These are phyloP conservation scores for Tursiops truncatus DNA, from an alignment of 2,113 vertebrate genomes.

Conservation along the genomic window DNA sequence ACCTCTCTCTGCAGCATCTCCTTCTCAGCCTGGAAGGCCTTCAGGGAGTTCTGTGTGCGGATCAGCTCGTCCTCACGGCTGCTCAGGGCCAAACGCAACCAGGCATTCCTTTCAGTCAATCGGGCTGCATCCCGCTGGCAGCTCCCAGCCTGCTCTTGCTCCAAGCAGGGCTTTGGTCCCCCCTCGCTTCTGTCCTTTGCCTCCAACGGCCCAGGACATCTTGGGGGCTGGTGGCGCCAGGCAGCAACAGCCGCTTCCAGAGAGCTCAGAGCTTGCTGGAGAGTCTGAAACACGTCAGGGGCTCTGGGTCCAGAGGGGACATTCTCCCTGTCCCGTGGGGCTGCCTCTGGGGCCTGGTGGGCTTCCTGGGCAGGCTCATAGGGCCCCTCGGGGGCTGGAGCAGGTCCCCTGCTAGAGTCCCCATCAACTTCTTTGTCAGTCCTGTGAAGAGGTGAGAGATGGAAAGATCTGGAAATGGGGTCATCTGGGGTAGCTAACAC, in stretches of 20 bases:
- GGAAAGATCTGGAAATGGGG: slow-evolving; percentile 28
- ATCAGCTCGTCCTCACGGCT: slow-evolving; percentile 82
- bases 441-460: slow-evolving; percentile 33
- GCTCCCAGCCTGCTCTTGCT: slow-evolving; percentile 34
- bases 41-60: slow-evolving; percentile 68
- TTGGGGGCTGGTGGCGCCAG: slow-evolving; percentile 77
- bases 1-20: slow-evolving; percentile 85
- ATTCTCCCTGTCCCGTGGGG: neutral
- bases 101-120: slow-evolving; percentile 79
- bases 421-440: neutral
- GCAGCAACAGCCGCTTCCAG: slow-evolving; percentile 87
- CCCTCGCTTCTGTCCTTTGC: neutral
- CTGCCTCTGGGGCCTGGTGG: neutral
- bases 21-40: slow-evolving; percentile 82
- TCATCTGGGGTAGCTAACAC: neutral
- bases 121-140: slow-evolving; percentile 73
- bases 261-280: slow-evolving; percentile 88
- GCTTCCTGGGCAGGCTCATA: neutral
- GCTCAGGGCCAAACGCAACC: slow-evolving; percentile 75
- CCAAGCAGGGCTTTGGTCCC: neutral
- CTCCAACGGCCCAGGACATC: neutral
- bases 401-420: neutral
- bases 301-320: neutral
- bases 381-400: neutral
- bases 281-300: slow-evolving; percentile 82